A percentile compares a stretch with the other conserved stretches of the same genome.
These are phyloP conservation scores for Coelogynopora nodosa DNA, from an alignment of 2,888 invertebrate species.

Conservation along the genomic window DNA sequence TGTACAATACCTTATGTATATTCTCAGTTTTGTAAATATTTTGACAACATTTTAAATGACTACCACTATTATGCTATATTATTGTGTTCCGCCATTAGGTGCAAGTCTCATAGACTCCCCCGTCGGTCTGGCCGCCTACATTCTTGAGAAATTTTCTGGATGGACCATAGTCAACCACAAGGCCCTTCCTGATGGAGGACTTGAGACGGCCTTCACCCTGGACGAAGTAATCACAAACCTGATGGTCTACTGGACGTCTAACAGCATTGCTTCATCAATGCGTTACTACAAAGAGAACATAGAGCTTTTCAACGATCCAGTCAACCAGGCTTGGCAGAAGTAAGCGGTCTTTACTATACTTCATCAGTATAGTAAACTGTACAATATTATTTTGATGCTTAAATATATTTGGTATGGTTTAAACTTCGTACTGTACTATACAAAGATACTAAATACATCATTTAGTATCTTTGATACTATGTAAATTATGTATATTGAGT, in stretches of 20 bases:
- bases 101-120: conserved; percentile 73
- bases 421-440: too few relatives aligned
- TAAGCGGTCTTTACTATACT: not conserved
- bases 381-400: not conserved
- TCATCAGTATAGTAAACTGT: too few relatives aligned
- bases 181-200: conserved; percentile 68
- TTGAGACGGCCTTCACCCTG: conserved; percentile 67
- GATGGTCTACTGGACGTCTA: conserved; percentile 77
- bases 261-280: conserved; percentile 72
- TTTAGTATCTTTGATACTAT: too few relatives aligned
- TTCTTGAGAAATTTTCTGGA: conserved; percentile 80
- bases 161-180: conserved; percentile 68
- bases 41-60: too few relatives aligned
- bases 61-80: too few relatives aligned
- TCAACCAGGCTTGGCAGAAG: not conserved
- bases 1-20: too few relatives aligned
- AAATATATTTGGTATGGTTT: not conserved
- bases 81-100: too few relatives aligned
- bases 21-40: too few relatives aligned
- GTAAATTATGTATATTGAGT: too few relatives aligned
- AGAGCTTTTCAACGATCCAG: not conserved
- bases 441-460: too few relatives aligned
- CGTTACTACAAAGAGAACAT: conserved; percentile 71
- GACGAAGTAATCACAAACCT: conserved; percentile 74
- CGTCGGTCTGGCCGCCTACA: conserved; percentile 79